Evolutionary conservation across 1,140 invertebrate genomes (phyloP).

Genomic region (Leptoteleia sp.): DNA sequence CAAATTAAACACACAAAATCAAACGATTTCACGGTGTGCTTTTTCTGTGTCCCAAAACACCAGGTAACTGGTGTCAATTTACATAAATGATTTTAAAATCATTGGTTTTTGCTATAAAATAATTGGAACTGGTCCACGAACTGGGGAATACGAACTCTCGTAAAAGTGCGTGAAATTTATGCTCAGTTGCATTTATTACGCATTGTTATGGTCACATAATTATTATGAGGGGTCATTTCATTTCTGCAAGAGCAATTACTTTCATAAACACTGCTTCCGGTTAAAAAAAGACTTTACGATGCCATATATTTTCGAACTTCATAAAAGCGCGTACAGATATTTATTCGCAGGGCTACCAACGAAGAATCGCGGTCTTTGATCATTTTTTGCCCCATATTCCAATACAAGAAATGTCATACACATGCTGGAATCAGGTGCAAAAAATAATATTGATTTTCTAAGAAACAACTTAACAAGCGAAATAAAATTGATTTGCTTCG

Average conservation of each 20-base stretch:
- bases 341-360: slow-evolving; percentile 14
- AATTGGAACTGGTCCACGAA: slow-evolving; percentile 35
- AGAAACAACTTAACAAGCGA: neutral
- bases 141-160: slow-evolving; percentile 27
- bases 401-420: slow-evolving; percentile 10
- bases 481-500: slow-evolving; percentile 11
- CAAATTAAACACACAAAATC: slow-evolving; percentile 13
- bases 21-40: slow-evolving; percentile 5
- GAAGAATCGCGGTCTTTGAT: slow-evolving; percentile 25
- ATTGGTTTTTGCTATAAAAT: slow-evolving; percentile 31
- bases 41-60: neutral
- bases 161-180: slow-evolving; percentile 57
- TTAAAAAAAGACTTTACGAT: slow-evolving; percentile 58
- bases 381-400: slow-evolving; percentile 10
- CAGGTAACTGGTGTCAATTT: slow-evolving; percentile 17
- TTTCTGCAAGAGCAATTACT: slow-evolving; percentile 56
- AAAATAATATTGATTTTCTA: neutral
- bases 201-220: slow-evolving; percentile 61
- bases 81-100: slow-evolving; percentile 19
- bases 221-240: slow-evolving; percentile 57
- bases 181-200: slow-evolving; percentile 58
- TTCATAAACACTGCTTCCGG: slow-evolving; percentile 60
- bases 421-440: slow-evolving; percentile 1
- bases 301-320: slow-evolving; percentile 59
- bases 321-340: slow-evolving; percentile 39